Evolutionary conservation across 2,113 vertebrate genomes (phyloP).

Genomic region (Gadus chalcogrammus): DNA sequence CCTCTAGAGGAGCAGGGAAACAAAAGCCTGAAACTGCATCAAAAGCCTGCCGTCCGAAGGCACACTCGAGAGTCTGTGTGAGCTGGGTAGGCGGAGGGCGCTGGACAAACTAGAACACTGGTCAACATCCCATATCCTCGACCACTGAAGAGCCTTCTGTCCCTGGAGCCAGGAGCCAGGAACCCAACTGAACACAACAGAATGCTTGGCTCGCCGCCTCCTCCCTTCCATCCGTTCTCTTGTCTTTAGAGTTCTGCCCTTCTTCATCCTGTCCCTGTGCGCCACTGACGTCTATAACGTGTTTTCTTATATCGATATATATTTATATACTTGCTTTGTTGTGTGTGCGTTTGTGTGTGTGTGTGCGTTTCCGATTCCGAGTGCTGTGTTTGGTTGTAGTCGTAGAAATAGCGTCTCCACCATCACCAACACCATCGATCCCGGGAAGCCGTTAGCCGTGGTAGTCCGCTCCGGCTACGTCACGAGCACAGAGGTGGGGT

Average conservation of each 20-base stretch:
- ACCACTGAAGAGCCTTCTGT: slow-evolving; percentile 16
- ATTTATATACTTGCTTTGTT: slow-evolving; percentile 39
- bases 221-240: background rate
- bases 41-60: slow-evolving; percentile 46
- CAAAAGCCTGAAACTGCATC: slow-evolving; percentile 32
- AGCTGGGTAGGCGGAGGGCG: slow-evolving; percentile 37
- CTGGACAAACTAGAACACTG: slow-evolving; percentile 30
- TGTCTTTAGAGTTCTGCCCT: too few relatives aligned
- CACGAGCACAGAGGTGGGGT: background rate
- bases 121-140: slow-evolving; percentile 41
- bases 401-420: slow-evolving; percentile 19
- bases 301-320: slow-evolving; percentile 6
- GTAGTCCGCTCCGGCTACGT: background rate
- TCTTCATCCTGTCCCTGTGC: too few relatives aligned
- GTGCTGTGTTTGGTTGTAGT: slow-evolving; percentile 7
- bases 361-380: background rate
- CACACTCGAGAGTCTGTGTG: slow-evolving; percentile 65
- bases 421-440: background rate
- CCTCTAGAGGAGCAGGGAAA: background rate
- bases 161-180: slow-evolving; percentile 32
- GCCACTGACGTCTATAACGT: too few relatives aligned
- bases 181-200: background rate
- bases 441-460: background rate
- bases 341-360: slow-evolving; percentile 40
- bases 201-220: slow-evolving; percentile 48